These are phyloP conservation scores for Apodemus sylvaticus DNA, from an alignment of 2,113 vertebrate genomes.

Conservation along the genomic window DNA sequence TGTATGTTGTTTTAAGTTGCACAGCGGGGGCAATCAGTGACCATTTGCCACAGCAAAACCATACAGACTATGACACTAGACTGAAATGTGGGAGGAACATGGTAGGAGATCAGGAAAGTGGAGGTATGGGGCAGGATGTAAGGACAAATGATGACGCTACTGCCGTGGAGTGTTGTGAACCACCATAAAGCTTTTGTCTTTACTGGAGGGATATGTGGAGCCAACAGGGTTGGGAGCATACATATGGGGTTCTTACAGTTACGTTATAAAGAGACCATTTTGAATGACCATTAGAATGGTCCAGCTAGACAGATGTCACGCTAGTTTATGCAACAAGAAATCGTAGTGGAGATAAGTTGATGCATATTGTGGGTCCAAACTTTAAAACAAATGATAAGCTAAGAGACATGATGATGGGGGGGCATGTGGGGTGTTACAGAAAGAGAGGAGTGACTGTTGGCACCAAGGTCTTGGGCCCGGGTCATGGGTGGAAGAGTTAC, in stretches of 20 bases:
- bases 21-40: not conserved
- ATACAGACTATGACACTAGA: not conserved
- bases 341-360: not conserved
- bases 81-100: not conserved
- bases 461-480: not conserved
- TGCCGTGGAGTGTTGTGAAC: not conserved
- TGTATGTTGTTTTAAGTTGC: slow-evolving; percentile 24
- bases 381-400: slow-evolving; percentile 28
- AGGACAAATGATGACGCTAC: not conserved
- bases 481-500: not conserved
- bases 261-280: not conserved
- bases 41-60: slow-evolving; percentile 10
- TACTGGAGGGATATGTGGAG: not conserved
- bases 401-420: not conserved
- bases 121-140: not conserved
- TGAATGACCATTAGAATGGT: not conserved
- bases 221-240: not conserved
- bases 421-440: not conserved
- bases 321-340: not conserved
- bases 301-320: not conserved
- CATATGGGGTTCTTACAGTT: not conserved
- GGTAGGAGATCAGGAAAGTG: not conserved
- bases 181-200: not conserved
- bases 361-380: not conserved
- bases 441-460: not conserved